A percentile compares a stretch with the other conserved stretches of the same genome.
These are phyloP conservation scores for Poeciliopsis turneri DNA, from an alignment of 2,797 vertebrate genomes.

Conservation along the genomic window DNA sequence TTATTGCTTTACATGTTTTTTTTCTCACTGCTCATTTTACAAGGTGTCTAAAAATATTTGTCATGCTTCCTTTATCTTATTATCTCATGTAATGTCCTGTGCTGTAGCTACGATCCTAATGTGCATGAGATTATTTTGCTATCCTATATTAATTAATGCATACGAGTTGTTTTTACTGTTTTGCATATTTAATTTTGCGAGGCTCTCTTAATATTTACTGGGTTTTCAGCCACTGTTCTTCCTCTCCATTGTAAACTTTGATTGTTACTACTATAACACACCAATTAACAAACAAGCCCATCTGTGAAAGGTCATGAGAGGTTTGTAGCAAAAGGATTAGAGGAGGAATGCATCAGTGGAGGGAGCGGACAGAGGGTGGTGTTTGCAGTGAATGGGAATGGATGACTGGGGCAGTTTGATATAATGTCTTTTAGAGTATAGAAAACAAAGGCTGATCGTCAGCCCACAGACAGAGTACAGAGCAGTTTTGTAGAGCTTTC, in stretches of 20 bases:
- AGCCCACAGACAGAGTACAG: slow-evolving; percentile 51
- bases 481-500: slow-evolving; percentile 45
- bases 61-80: not conserved
- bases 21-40: not conserved
- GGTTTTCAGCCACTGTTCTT: slow-evolving; percentile 4
- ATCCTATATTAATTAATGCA: slow-evolving; percentile 18
- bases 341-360: slow-evolving; percentile 72
- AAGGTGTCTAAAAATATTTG: not conserved
- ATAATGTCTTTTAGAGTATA: slow-evolving; percentile 73
- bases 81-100: slow-evolving; percentile 9
- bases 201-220: not conserved
- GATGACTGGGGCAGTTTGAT: slow-evolving; percentile 72
- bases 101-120: slow-evolving; percentile 26
- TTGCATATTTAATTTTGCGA: not conserved
- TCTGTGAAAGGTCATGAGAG: slow-evolving; percentile 72
- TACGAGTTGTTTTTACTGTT: slow-evolving; percentile 4
- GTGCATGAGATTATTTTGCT: slow-evolving; percentile 11
- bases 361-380: slow-evolving; percentile 61
- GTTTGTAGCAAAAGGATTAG: slow-evolving; percentile 75
- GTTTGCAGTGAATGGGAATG: slow-evolving; percentile 70
- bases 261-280: slow-evolving; percentile 43
- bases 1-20: slow-evolving; percentile 16
- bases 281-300: slow-evolving; percentile 65
- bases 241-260: slow-evolving; percentile 26
- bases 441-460: slow-evolving; percentile 68